Base-by-base conservation (phyloP, 2,113 vertebrate species). In the Progne subis region DNA sequence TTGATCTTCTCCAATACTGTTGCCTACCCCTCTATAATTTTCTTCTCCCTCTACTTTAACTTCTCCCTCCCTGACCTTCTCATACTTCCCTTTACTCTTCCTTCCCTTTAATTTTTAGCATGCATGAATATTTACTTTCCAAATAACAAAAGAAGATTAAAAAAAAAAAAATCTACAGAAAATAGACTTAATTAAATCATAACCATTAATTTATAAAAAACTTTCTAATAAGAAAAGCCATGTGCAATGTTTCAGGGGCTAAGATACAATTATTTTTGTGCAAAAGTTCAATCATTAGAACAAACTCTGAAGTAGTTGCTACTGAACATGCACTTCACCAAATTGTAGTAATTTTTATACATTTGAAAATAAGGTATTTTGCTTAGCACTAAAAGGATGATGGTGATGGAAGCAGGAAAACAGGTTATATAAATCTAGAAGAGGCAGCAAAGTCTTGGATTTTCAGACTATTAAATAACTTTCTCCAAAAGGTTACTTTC, bases 31-130 rank as follows among this genome's bases (percentile, higher is more conserved):
- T 11, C 47, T 57, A 9, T 25, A 64, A 31, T 43, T 82, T 71
- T 78, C 11, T 23, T 86, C n/a, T 44, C 6, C 5, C 6, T 75
- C 9, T 8, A 32, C 28, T 49, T 90, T 26, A 18, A 16, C 2
- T 67, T 76, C 8, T 80, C 16, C 5, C 3, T 88, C 10, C 7
- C 6, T 56, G 29, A 34, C 12, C 10, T 16, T 77, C 34, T 67
- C 2, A 12, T 1, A 7, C 10, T 61, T n/a, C n/a, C n/a, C n/a
- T n/a, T 79, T 57, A 8, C 1, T 25, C 17, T 69, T 16, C 8
- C 14, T 68, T 52, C 4, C 13, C 6, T 55, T 86, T 60, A 28
- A 8, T 53, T 88, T 90, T 90, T 61, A 44, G 13, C 12, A 46
- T 4, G 3, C 69, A 6, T 64, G 14, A 72, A 60, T 72, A 61